Conservation (phyloP, 2,888 invertebrate genomes). For the Artemia sinica region DNA sequence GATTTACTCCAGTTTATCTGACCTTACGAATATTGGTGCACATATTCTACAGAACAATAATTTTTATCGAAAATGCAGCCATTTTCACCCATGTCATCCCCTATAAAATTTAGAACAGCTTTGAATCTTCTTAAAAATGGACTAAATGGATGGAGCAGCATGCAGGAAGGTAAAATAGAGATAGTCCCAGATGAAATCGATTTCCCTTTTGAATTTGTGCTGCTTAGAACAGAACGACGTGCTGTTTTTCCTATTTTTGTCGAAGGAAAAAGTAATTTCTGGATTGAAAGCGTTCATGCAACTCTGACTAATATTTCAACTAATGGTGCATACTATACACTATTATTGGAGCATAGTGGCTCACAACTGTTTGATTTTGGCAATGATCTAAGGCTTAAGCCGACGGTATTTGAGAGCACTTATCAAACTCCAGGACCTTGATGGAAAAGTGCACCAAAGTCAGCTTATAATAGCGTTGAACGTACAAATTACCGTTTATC, state of each 20-base stretch:
- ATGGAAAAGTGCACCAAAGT: neutral
- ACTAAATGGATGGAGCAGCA: neutral
- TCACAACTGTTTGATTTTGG: neutral
- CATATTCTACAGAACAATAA: neutral
- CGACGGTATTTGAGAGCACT: neutral
- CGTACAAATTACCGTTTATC: neutral
- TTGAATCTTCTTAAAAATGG: neutral
- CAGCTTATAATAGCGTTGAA: neutral
- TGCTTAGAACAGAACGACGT: neutral
- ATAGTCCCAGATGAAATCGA: neutral
- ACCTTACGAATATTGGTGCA: neutral
- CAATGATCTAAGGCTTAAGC: neutral
- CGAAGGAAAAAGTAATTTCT: neutral
- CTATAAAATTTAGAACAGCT: neutral
- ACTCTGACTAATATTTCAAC: neutral
- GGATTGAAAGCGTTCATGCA: neutral
- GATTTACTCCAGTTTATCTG: neutral
- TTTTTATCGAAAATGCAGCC: neutral
- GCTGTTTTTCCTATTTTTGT: neutral
- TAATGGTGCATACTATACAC: neutral
- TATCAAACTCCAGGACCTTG: neutral
- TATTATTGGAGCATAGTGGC: neutral
- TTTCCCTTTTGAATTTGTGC: slow-evolving; percentile 5
- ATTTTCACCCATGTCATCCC: neutral
- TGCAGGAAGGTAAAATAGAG: neutral